Conservation (phyloP, 2,113 vertebrate genomes). For the Lasiurus cinereus region DNA sequence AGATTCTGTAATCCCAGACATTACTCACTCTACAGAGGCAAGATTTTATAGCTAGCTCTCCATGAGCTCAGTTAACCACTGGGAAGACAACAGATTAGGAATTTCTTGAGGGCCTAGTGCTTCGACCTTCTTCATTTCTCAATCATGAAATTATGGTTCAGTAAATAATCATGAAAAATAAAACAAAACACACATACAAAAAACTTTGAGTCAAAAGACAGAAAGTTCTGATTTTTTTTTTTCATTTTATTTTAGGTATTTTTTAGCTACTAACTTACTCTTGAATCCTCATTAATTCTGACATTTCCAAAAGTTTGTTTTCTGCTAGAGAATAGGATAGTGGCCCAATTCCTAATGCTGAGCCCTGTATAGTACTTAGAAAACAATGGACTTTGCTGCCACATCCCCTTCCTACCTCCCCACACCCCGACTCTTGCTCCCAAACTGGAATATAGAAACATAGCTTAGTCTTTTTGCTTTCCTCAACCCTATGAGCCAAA, state of each 20-base stretch:
- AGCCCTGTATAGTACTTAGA: background rate
- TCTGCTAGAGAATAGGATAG: background rate
- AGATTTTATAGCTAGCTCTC: background rate
- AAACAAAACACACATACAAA: too few species aligned
- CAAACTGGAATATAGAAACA: background rate
- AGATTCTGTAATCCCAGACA: background rate
- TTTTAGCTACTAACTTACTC: background rate
- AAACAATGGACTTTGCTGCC: background rate
- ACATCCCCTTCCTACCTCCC: too few species aligned
- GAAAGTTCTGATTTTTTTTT: background rate
- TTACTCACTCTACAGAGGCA: background rate
- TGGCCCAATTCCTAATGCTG: background rate
- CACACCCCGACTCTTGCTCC: too few species aligned
- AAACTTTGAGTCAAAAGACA: background rate
- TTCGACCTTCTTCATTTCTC: background rate
- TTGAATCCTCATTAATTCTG: background rate
- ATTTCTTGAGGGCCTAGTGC: background rate
- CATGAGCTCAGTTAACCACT: background rate
- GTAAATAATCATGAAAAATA: background rate
- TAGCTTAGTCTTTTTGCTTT: background rate
- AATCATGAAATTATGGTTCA: background rate
- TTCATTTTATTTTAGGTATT: background rate
- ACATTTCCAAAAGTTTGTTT: conserved; percentile 36
- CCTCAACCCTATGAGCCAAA: background rate
- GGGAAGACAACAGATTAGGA: background rate